These are phyloP conservation scores for Xyrichtys novacula DNA, from an alignment of 2,797 vertebrate species.

Conservation along the genomic window DNA sequence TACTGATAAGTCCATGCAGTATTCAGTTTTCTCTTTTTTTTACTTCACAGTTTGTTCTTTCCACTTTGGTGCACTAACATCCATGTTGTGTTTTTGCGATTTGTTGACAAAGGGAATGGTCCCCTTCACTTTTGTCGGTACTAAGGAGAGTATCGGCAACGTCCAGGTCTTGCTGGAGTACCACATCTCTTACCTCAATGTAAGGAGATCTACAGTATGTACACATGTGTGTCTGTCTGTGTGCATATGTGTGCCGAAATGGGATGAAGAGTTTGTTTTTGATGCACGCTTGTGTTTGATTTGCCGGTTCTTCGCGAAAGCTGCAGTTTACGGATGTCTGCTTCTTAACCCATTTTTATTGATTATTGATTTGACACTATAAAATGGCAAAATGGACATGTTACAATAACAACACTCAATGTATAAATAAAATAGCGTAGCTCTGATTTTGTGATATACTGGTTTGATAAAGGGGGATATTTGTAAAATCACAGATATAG, in stretches of 20 bases:
- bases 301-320: slow-evolving; percentile 7
- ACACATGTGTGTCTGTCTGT: not conserved
- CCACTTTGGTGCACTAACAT: slow-evolving; percentile 52
- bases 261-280: not conserved
- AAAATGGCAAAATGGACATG: too few relatives aligned
- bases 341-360: not conserved
- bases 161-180: slow-evolving; percentile 98
- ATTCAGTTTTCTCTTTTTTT: not conserved
- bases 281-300: slow-evolving; percentile 9
- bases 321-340: not conserved
- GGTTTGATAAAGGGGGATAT: too few relatives aligned
- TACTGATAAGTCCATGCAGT: not conserved
- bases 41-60: not conserved
- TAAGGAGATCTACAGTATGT: slow-evolving; percentile 72
- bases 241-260: not conserved
- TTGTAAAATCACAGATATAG: too few relatives aligned
- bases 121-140: slow-evolving; percentile 98
- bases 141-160: slow-evolving; percentile 98
- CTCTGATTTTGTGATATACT: too few relatives aligned
- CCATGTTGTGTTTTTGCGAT: slow-evolving; percentile 49
- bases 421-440: too few relatives aligned
- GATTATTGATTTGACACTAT: not conserved
- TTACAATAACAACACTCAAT: too few relatives aligned
- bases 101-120: slow-evolving; percentile 94
- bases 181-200: slow-evolving; percentile 98